Base-by-base conservation (phyloP, 2,113 vertebrate species). In the Chaetodon trifascialis region DNA sequence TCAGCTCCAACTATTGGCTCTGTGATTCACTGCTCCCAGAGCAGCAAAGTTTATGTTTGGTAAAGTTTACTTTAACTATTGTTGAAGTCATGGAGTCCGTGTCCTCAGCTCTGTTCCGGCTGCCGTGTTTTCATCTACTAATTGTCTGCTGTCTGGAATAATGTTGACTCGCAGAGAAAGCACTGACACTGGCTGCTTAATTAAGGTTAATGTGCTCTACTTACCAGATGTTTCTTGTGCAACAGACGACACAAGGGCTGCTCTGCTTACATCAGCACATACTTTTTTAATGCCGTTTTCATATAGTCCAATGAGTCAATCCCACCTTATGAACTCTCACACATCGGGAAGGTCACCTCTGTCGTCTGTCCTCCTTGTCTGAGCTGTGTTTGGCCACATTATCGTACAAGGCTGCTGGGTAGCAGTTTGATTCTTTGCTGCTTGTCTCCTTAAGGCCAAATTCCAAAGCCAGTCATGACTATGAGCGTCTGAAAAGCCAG, bases 401-500 rank as follows among this genome's bases (percentile, higher is more conserved):
- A 44, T 76, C 25, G 9, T 51, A 69, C 81, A 34, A 73, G 66
- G 72, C 71, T 75, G 38, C 21, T 60, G 68, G 59, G 30, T 34
- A 40, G 40, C 69, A 71, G 59, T 79, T 79, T 89, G 56, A 91
- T 63, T 76, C 44, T 75, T 86, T 77, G 40, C 81, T 89, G 51
- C 58, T 73, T 89, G 80, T 92, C 63, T 71, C 11, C 76, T 46
- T 58, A 91, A 99, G 98, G 90, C 97, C 97, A 85, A 98, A 96
- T 95, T 97, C 97, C 91, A 99, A 97, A 94, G 95, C 96, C 81
- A 96, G 96, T 82, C 97, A 98, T 19, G 97, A 99, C 89, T 99
- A 99, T 14, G 98, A 99, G 92, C 96, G 97, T 71, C 92, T 99
- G 90, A 99, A 99, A 92, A 97, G 96, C 79, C 98, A 99, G 94